phyloP scores from a whole-genome alignment of 2,888 invertebrate species.

The Seladonia tumulorum region DNA sequence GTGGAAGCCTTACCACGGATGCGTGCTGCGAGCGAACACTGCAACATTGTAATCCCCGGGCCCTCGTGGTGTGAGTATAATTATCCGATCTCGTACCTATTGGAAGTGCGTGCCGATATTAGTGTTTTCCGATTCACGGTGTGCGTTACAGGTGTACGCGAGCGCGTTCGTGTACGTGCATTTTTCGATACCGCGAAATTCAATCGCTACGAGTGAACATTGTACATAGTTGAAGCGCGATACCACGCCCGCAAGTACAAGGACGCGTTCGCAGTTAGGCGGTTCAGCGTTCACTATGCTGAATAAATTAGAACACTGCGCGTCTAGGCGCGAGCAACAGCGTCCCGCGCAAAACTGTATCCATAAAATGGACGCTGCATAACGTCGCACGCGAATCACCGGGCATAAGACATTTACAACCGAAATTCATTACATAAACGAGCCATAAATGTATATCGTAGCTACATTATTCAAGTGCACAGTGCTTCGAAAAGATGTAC shows the following conservation, averaged over 20 bases:
- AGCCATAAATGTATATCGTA: neutral
- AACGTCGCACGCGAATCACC: neutral
- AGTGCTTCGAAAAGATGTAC: neutral
- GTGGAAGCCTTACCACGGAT: neutral
- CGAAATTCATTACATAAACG: neutral
- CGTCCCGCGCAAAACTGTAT: neutral
- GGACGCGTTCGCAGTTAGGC: neutral
- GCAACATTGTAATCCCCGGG: neutral
- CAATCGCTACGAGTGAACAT: neutral
- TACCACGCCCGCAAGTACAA: neutral
- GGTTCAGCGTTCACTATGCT: neutral
- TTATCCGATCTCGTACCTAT: neutral
- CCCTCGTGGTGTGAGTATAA: neutral
- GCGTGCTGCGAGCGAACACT: neutral
- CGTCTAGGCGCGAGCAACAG: neutral
- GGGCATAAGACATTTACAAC: neutral
- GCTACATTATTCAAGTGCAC: neutral
- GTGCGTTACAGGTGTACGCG: neutral
- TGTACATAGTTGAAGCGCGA: too few relatives aligned
- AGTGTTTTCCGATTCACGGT: neutral
- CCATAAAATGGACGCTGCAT: neutral
- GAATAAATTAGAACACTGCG: neutral
- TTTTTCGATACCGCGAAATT: neutral
- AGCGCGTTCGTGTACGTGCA: neutral
- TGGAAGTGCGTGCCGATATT: neutral